Percentiles rank a stretch among this genome's conserved stretches.
These are phyloP conservation scores for Zygaena filipendulae DNA, from an alignment of 2,888 invertebrate species.

Conservation along the genomic window DNA sequence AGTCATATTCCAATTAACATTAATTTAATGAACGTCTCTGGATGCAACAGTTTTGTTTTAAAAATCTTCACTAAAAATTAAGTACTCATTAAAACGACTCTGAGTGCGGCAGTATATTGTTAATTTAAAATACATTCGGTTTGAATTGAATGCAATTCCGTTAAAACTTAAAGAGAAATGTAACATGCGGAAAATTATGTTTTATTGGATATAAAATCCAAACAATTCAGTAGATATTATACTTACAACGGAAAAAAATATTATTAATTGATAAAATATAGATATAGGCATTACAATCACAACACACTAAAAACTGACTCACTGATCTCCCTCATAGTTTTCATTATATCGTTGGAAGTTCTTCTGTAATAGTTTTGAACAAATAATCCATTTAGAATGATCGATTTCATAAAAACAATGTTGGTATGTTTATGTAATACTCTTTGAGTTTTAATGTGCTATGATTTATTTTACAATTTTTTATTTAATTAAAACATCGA, in stretches of 20 bases:
- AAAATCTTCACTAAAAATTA: no score
- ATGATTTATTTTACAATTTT: constrained; percentile 27
- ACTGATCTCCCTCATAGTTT: constrained; percentile 57
- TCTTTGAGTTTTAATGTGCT: constrained; percentile 51
- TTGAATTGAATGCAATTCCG: no score
- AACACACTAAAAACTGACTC: constrained; percentile 66
- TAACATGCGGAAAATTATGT: no score
- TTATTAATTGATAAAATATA: constrained; percentile 6
- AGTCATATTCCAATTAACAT: no score
- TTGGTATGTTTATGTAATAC: neutral
- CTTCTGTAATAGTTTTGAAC: constrained; percentile 61
- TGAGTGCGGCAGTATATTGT: no score
- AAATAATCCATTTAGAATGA: no score
- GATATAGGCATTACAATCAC: constrained; percentile 52
- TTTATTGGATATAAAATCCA: constrained; percentile 1
- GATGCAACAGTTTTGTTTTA: no score
- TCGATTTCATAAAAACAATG: no score
- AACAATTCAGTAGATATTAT: neutral
- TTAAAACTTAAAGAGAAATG: no score
- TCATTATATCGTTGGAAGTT: constrained; percentile 64
- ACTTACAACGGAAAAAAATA: constrained; percentile 3
- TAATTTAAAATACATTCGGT: no score
- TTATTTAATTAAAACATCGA: constrained; percentile 10
- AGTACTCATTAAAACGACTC: no score
- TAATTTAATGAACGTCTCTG: no score